phyloP scores from a whole-genome alignment of 1,140 invertebrate species.

The Tenebrio molitor region DNA sequence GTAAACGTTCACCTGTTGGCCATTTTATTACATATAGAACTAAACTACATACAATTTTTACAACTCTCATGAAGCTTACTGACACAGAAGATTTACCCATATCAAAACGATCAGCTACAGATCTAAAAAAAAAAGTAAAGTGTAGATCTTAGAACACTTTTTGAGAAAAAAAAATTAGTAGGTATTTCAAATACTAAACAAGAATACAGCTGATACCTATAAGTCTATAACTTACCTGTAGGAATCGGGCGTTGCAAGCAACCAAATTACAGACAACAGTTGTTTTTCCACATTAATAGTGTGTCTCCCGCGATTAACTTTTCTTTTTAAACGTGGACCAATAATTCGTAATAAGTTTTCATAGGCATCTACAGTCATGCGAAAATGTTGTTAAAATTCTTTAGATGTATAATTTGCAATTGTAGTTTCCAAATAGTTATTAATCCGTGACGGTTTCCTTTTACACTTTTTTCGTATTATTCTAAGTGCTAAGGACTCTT shows the following conservation, averaged over 20 bases:
- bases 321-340: neutral
- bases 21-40: slow-evolving; percentile 44
- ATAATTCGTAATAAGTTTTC: neutral
- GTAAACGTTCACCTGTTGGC: slow-evolving; percentile 28
- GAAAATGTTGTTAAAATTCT: neutral
- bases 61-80: slow-evolving; percentile 41
- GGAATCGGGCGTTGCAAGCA: slow-evolving; percentile 23
- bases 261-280: neutral
- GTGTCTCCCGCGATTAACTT: neutral
- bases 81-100: slow-evolving; percentile 45
- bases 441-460: neutral
- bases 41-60: slow-evolving; percentile 39
- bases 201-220: too few relatives aligned
- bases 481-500: too few relatives aligned
- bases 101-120: slow-evolving; percentile 40
- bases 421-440: neutral
- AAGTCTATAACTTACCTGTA: slow-evolving; percentile 43
- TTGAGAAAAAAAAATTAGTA: too few relatives aligned
- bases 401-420: neutral
- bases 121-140: slow-evolving; percentile 43
- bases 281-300: neutral
- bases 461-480: slow-evolving; percentile 20
- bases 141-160: too few relatives aligned
- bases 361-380: neutral
- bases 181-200: too few relatives aligned